phyloP scores from a whole-genome alignment of 2,797 vertebrate genomes.

The Hemibagrus guttatus region DNA sequence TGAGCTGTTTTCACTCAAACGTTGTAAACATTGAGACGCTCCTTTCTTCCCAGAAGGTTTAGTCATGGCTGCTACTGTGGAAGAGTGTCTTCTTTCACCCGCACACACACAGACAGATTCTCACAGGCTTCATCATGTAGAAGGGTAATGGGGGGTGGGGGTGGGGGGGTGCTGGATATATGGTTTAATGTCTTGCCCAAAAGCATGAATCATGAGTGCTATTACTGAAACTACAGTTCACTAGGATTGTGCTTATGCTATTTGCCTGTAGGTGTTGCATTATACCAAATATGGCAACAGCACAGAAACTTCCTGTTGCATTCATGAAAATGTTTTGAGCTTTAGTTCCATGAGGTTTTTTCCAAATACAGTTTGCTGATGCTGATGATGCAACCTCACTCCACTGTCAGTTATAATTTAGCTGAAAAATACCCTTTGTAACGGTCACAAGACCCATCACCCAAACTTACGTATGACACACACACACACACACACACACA shows the following conservation, averaged over 20 bases:
- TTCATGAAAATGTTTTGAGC: background rate
- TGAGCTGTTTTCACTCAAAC: conserved; percentile 66
- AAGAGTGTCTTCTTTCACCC: conserved; percentile 61
- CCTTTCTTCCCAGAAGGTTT: conserved; percentile 77
- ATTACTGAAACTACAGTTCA: conserved; percentile 31
- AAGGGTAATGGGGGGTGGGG: background rate
- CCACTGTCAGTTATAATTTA: conserved; percentile 1
- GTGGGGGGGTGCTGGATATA: background rate
- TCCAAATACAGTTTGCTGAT: background rate
- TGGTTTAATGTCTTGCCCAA: conserved; percentile 31
- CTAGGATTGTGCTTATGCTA: conserved; percentile 18
- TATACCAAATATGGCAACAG: background rate
- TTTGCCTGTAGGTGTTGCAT: conserved; percentile 7
- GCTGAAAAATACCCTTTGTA: conserved; percentile 7
- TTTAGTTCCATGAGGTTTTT: background rate
- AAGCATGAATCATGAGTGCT: conserved; percentile 37
- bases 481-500: conserved; percentile 16
- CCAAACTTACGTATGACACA: conserved; percentile 17
- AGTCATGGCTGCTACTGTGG: conserved; percentile 73
- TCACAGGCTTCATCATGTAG: conserved; percentile 9
- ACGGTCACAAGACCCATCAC: conserved; percentile 41
- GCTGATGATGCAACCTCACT: background rate
- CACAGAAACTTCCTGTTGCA: background rate
- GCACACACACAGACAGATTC: conserved; percentile 5
- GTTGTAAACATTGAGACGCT: conserved; percentile 69